These are phyloP conservation scores for Arrhopalites spinosus DNA, from an alignment of 2,888 invertebrate genomes.

Conservation along the genomic window DNA sequence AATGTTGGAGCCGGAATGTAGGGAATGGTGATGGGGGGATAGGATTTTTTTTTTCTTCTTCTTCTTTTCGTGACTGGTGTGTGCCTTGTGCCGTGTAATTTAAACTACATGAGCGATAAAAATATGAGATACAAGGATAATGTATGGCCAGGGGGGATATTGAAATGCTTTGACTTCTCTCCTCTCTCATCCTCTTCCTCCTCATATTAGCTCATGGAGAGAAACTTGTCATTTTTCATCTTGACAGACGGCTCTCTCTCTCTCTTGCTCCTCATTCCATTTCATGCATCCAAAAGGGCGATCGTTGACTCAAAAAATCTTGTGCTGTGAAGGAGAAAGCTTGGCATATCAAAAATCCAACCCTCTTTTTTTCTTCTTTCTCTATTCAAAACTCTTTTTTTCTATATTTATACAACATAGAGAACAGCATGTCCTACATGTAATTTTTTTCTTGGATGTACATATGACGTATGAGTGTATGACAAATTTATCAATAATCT, in stretches of 20 bases:
- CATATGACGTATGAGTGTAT: not conserved
- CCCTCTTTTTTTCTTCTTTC: not conserved
- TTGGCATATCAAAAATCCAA: not conserved
- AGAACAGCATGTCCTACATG: too few species aligned
- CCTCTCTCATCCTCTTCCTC: conserved; percentile 2
- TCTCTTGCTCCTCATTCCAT: too few species aligned
- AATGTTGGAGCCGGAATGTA: not conserved
- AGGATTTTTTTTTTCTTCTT: not conserved
- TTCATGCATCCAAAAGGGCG: not conserved
- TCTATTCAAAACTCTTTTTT: not conserved
- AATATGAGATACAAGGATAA: conserved; percentile 12
- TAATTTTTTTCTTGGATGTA: too few species aligned
- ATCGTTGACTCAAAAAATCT: not conserved
- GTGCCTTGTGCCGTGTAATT: too few species aligned
- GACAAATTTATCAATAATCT: too few species aligned
- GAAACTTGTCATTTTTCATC: conserved; percentile 46
- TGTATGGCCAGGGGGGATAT: conserved; percentile 36
- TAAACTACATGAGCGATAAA: conserved; percentile 8
- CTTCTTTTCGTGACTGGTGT: too few species aligned
- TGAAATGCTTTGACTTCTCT: conserved; percentile 40
- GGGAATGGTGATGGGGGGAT: not conserved
- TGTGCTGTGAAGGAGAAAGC: too few species aligned
- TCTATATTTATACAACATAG: too few species aligned
- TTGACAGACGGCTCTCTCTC: conserved; percentile 36
- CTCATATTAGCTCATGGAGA: conserved; percentile 45